phyloP scores from a whole-genome alignment of 1,140 invertebrate genomes.

The Pachyrhynchus sulphureomaculatus region DNA sequence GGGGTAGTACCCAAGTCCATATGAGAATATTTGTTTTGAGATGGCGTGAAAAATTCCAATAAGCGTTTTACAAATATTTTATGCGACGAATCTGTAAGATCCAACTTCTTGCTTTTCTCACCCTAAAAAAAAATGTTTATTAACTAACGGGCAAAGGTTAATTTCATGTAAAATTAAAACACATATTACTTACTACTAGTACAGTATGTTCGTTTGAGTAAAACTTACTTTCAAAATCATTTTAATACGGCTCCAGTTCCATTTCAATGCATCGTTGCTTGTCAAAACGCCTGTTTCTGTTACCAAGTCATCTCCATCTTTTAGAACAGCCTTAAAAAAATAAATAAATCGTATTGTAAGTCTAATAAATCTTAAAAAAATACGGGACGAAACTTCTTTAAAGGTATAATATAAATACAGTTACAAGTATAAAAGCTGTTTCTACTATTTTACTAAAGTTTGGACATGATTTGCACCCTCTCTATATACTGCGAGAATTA shows the following conservation, averaged over 20 bases:
- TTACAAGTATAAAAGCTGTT: no score
- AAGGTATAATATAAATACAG: not conserved
- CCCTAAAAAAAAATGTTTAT: conserved; percentile 27
- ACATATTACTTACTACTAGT: no score
- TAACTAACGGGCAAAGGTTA: not conserved
- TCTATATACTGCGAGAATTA: no score
- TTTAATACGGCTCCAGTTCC: conserved; percentile 84
- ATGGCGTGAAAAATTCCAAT: conserved; percentile 84
- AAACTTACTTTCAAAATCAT: conserved; percentile 71
- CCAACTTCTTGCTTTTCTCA: conserved; percentile 49
- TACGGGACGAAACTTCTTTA: not conserved
- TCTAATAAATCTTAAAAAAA: not conserved
- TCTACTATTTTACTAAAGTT: no score
- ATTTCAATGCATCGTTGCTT: conserved; percentile 69
- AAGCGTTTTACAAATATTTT: conserved; percentile 79
- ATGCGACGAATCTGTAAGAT: conserved; percentile 73
- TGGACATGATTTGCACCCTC: no score
- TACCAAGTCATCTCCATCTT: conserved; percentile 66
- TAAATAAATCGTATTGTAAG: not conserved
- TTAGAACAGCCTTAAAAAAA: conserved; percentile 52
- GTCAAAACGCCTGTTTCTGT: conserved; percentile 74
- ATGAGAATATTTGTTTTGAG: conserved; percentile 81
- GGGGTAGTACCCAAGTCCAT: conserved; percentile 58
- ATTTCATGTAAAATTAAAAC: no score
- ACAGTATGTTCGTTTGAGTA: no score